Base-by-base conservation (phyloP, 2,888 invertebrate species). In the Euplexia lucipara region DNA sequence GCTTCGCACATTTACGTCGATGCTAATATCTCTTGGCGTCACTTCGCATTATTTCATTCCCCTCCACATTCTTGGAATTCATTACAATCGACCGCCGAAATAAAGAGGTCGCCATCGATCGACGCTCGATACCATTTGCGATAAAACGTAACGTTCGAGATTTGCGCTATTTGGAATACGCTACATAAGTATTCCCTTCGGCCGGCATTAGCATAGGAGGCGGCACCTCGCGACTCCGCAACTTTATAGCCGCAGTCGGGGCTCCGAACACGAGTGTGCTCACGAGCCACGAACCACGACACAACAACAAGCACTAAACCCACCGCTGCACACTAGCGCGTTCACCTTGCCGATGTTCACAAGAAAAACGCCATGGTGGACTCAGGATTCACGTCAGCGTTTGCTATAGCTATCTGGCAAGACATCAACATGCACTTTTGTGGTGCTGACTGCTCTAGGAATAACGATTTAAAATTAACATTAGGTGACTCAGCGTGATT, bases 151-250 rank as follows among this genome's bases (percentile, higher is more conserved):
- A 44, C 58, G 54, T 56, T 44, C n/a, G 53, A 63, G 75, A 63
- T 68, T 73, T 60, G 48, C 47, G 56, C 51, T 62, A 56, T 59
- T 62, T 52, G 35, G 62, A 44, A 56, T 44, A 18, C 49, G 54
- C 62, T 70, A 48, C 52, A 39, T 35, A 57, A 61, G 75, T 57
- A 62, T 62, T 75, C 59, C 70, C 58, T 20, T 10, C 41, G 35
- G 77, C 42, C 20, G 1, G 39, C 18, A 78, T 80, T 79, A 74
- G 65, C 81, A 79, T 80, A 81, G 44, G 47, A 68, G 61, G 65
- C 74, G 80, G 66, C 64, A 39, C 56, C 37, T 26, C 32, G 68
- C 54, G 42, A 41, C 44, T 35, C 65, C 39, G 51, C 47, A 0
- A 12, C 52, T 52, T 39, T 56, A 53, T 22, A 52, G 37, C 51